Percentiles rank a stretch among this genome's conserved stretches.
phyloP scores from a whole-genome alignment of 2,888 invertebrate genomes.

The Zelleria hepariella region DNA sequence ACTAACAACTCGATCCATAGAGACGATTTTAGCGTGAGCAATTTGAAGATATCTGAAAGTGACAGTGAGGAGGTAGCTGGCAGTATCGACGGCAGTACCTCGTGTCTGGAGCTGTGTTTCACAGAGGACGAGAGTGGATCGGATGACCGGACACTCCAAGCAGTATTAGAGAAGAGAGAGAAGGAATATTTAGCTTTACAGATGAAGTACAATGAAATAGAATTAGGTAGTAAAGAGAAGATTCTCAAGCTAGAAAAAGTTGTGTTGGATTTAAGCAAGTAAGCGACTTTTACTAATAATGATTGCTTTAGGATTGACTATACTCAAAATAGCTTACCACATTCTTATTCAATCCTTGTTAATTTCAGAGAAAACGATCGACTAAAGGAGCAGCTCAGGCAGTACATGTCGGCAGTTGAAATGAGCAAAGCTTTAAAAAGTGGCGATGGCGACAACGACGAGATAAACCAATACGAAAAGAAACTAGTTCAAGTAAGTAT shows the following conservation, averaged over 20 bases:
- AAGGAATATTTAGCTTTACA: constrained; percentile 66
- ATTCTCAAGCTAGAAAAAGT: constrained; percentile 64
- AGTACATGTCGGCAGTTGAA: constrained; percentile 91
- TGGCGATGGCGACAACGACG: constrained; percentile 70
- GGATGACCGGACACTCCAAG: constrained; percentile 43
- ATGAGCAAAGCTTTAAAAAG: constrained; percentile 84
- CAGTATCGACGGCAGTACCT: constrained; percentile 62
- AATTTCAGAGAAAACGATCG: constrained; percentile 83
- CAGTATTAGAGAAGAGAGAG: constrained; percentile 54
- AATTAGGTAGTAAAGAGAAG: constrained; percentile 56
- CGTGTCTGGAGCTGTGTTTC: constrained; percentile 63
- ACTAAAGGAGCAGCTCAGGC: constrained; percentile 86
- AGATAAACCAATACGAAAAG: constrained; percentile 85
- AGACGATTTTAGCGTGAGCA: constrained; percentile 52
- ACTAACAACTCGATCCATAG: constrained; percentile 49
- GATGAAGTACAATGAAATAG: constrained; percentile 63
- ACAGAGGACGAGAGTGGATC: constrained; percentile 57
- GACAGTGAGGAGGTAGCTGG: constrained; percentile 62
- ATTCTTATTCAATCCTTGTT: constrained; percentile 6
- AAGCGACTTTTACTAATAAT: constrained; percentile 20
- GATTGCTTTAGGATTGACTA: not conserved
- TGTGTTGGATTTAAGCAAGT: constrained; percentile 77
- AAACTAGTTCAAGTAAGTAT: constrained; percentile 84
- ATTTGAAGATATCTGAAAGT: constrained; percentile 62
- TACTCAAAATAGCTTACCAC: not conserved